phyloP scores from a whole-genome alignment of 2,888 invertebrate genomes.

The Panzeria rudis region DNA sequence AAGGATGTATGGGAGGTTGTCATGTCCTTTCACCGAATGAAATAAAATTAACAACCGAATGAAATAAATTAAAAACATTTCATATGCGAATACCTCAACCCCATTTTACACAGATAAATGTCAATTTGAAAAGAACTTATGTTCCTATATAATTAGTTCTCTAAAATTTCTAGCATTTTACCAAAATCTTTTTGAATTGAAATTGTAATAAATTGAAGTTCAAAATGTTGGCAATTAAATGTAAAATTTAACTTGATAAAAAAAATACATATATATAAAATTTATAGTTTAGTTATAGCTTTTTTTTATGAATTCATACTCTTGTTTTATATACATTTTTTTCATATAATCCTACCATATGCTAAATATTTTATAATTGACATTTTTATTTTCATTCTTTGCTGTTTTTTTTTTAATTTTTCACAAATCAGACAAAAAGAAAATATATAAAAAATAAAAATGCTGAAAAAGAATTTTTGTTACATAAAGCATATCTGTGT shows the following conservation, averaged over 20 bases:
- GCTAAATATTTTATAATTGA: constrained; percentile 66
- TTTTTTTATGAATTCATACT: background rate
- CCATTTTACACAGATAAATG: too few species aligned
- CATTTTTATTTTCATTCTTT: background rate
- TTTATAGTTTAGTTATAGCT: background rate
- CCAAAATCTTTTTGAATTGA: too few species aligned
- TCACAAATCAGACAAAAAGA: constrained; percentile 5
- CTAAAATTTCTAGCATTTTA: too few species aligned
- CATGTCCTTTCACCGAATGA: too few species aligned
- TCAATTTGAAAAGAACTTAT: too few species aligned
- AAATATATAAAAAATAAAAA: constrained; percentile 1
- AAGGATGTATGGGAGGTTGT: too few species aligned
- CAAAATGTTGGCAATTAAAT: background rate
- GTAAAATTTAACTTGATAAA: background rate
- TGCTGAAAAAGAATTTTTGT: constrained; percentile 30
- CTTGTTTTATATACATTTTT: background rate
- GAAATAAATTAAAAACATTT: too few species aligned
- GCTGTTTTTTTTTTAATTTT: background rate
- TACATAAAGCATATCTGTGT: constrained; percentile 59
- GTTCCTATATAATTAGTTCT: too few species aligned
- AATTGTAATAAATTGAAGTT: too few species aligned
- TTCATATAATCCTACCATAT: constrained; percentile 11
- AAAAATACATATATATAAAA: background rate
- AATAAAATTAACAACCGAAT: too few species aligned
- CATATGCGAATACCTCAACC: too few species aligned